Conservation (phyloP, 2,113 vertebrate genomes). For the Recurvirostra avosetta region DNA sequence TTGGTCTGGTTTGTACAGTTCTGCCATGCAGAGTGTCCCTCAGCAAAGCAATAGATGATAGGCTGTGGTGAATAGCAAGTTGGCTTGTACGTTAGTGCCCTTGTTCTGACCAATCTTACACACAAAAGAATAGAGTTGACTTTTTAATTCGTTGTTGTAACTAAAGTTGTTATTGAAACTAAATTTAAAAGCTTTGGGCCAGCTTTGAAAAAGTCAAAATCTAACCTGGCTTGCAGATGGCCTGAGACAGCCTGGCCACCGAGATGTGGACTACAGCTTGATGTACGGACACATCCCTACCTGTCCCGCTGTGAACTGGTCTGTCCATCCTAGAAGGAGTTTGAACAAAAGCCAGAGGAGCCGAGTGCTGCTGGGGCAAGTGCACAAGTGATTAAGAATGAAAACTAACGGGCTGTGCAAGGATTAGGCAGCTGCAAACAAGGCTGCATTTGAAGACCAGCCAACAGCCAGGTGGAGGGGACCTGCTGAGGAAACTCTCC, state of each 20-base stretch:
- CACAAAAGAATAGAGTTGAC: background rate
- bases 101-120: background rate
- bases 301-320: background rate
- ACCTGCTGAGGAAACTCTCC: background rate
- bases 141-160: background rate
- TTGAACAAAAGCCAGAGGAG: background rate
- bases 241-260: background rate
- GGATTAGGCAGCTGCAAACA: background rate
- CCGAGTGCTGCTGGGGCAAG: background rate
- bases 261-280: accelerated
- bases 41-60: slow-evolving; percentile 24
- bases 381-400: background rate
- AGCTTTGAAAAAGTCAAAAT: background rate
- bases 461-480: background rate
- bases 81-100: slow-evolving; percentile 21
- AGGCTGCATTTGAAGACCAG: background rate
- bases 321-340: background rate
- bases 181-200: background rate
- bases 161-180: background rate
- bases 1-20: background rate
- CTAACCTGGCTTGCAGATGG: background rate
- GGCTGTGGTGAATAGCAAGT: slow-evolving; percentile 55
- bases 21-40: background rate
- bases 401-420: background rate
- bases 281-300: accelerated